Evolutionary conservation across 1,140 invertebrate genomes (phyloP).

Genomic region (Archegozetes longisetosus): DNA sequence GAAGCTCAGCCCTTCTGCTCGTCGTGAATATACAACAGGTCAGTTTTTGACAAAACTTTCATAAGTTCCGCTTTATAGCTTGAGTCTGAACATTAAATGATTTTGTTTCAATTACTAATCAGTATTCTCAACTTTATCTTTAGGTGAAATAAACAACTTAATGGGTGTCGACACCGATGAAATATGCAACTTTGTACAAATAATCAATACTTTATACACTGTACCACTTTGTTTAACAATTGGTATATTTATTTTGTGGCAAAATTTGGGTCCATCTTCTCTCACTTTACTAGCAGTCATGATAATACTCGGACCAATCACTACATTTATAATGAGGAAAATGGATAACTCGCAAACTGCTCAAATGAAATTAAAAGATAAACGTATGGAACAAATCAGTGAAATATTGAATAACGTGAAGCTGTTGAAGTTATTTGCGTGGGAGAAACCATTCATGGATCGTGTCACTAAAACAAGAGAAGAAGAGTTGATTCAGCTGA

Average conservation of each 20-base stretch:
- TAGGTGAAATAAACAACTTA: slow-evolving; percentile 16
- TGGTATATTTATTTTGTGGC: slow-evolving; percentile 27
- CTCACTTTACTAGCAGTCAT: slow-evolving; percentile 27
- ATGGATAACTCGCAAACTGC: slow-evolving; percentile 36
- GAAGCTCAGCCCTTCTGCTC: slow-evolving; percentile 27
- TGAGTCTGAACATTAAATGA: too few species aligned
- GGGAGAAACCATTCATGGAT: slow-evolving; percentile 14
- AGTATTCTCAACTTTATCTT: slow-evolving; percentile 14
- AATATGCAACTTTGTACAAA: slow-evolving; percentile 2
- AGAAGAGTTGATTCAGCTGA: slow-evolving; percentile 5
- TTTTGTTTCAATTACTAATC: too few species aligned
- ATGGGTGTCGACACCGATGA: slow-evolving; percentile 12
- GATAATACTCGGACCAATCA: slow-evolving; percentile 63
- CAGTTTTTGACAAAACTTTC: slow-evolving; percentile 34
- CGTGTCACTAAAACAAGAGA: not conserved
- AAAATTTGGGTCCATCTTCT: slow-evolving; percentile 25
- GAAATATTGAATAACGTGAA: slow-evolving; percentile 34
- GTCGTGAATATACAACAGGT: slow-evolving; percentile 35
- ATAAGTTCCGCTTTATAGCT: too few species aligned
- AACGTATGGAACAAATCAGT: slow-evolving; percentile 31
- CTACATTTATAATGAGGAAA: slow-evolving; percentile 68
- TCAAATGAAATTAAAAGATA: slow-evolving; percentile 29
- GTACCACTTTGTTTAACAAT: slow-evolving; percentile 23
- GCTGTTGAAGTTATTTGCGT: slow-evolving; percentile 22
- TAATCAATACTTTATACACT: slow-evolving; percentile 18